Conservation (phyloP, 1,140 invertebrate genomes). For the Trissolcus basalis region DNA sequence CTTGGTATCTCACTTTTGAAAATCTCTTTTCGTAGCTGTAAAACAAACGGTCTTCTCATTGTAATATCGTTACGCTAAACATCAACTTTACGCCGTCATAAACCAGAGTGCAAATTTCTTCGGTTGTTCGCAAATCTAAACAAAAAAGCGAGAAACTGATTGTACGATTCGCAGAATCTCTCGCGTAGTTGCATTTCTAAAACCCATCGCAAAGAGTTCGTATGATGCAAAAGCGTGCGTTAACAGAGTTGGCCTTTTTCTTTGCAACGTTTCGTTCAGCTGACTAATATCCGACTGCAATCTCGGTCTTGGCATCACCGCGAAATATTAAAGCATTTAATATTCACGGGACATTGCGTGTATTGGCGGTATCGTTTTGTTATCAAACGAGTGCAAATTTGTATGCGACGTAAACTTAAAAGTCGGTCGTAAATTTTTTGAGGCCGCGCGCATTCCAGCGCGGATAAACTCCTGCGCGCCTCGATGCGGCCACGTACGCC, state of each 20-base stretch:
- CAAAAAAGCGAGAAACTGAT: constrained; percentile 3
- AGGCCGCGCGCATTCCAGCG: constrained; percentile 41
- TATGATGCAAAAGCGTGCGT: neutral
- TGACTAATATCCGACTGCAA: constrained; percentile 1
- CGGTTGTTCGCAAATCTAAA: neutral
- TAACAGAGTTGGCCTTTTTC: neutral
- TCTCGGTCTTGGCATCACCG: constrained; percentile 3
- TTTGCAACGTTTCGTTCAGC: constrained; percentile 1
- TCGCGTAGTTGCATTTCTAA: constrained; percentile 8
- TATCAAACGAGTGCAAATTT: constrained; percentile 56
- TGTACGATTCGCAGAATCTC: constrained; percentile 10
- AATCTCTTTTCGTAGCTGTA: too few relatives aligned
- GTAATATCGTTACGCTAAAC: constrained; percentile 5
- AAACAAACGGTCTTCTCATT: neutral
- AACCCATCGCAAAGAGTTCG: too few relatives aligned
- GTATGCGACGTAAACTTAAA: constrained; percentile 43
- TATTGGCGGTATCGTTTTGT: constrained; percentile 42
- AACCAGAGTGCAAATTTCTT: constrained; percentile 21
- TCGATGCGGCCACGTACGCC: constrained; percentile 61
- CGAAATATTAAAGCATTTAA: constrained; percentile 34
- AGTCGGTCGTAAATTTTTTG: constrained; percentile 40
- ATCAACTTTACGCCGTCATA: constrained; percentile 18
- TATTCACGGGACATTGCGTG: constrained; percentile 29
- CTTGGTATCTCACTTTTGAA: too few relatives aligned
- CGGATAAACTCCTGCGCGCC: constrained; percentile 43